phyloP scores from a whole-genome alignment of 2,113 vertebrate genomes.

The Ctenodactylus gundi region DNA sequence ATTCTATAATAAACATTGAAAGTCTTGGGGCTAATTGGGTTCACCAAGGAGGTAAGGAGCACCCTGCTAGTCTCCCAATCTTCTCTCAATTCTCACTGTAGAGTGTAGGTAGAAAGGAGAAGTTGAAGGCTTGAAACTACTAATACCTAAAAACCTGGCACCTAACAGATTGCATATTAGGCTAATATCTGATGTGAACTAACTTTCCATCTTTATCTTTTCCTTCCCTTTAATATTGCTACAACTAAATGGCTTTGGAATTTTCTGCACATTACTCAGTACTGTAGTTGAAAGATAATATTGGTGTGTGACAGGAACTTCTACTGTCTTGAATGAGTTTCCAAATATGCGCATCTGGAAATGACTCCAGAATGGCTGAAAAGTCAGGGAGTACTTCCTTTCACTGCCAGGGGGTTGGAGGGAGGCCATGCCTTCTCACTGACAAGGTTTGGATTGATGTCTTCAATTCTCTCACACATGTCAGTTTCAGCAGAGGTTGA shows the following conservation, averaged over 20 bases:
- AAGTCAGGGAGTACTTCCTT: neutral
- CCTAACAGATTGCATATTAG: neutral
- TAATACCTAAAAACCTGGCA: neutral
- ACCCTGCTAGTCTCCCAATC: too few species aligned
- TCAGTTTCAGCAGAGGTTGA: neutral
- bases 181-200: neutral
- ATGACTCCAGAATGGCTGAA: neutral
- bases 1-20: neutral
- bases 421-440: neutral
- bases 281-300: neutral
- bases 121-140: neutral
- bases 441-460: neutral
- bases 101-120: neutral
- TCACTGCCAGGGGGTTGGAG: neutral
- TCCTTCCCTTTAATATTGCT: neutral
- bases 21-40: neutral
- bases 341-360: neutral
- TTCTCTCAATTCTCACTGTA: too few species aligned
- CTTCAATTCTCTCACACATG: neutral
- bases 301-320: neutral
- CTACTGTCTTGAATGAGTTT: neutral
- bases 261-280: neutral
- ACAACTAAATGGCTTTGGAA: neutral
- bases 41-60: too few species aligned
- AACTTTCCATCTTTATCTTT: neutral